These are phyloP conservation scores for Leptocoma aspasia DNA, from an alignment of 2,113 vertebrate species.

Conservation along the genomic window DNA sequence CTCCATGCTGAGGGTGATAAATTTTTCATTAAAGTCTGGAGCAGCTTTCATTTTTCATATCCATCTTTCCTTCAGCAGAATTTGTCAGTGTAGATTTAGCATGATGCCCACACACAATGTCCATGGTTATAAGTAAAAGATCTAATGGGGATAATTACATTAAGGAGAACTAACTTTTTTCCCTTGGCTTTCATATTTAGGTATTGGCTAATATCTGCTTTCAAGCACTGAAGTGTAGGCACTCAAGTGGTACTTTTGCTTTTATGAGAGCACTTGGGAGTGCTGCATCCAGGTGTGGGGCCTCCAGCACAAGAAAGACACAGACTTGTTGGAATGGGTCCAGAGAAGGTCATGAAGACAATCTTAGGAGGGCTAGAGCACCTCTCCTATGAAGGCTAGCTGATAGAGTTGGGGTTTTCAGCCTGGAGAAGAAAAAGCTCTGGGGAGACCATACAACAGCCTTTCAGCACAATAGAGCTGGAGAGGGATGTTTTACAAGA, in stretches of 20 bases:
- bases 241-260: background rate
- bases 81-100: background rate
- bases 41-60: background rate
- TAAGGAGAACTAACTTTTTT: background rate
- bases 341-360: background rate
- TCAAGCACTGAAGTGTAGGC: background rate
- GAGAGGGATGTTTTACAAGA: background rate
- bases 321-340: background rate
- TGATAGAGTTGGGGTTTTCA: background rate
- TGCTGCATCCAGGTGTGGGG: background rate
- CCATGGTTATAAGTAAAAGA: background rate
- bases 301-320: background rate
- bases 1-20: background rate
- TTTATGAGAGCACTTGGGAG: background rate
- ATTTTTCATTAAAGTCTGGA: background rate
- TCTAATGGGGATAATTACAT: background rate
- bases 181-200: background rate
- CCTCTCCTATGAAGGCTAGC: background rate
- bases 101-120: background rate
- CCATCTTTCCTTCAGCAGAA: background rate
- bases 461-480: background rate
- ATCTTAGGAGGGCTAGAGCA: background rate
- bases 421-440: background rate
- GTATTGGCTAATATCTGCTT: background rate
- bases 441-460: background rate